Evolutionary conservation across 1,140 invertebrate genomes (phyloP), one percentile per base, ranked within the genome.

Genomic region (Trachymyrmex septentrionalis): DNA sequence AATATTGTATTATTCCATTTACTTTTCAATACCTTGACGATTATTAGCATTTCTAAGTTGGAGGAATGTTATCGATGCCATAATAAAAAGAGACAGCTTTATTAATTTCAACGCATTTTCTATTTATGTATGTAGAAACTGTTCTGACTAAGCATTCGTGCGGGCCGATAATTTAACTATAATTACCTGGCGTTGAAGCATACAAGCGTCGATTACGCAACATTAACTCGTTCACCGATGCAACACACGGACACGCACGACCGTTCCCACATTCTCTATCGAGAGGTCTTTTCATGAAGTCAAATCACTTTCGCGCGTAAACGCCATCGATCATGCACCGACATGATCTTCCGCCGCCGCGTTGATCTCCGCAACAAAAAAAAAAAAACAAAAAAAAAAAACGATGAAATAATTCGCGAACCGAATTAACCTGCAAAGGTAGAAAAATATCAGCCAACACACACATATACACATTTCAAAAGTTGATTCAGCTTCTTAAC

Each of bases 271-370:
- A 84, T 84, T 84, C 80, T 30, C 69, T n/a, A 48, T 75, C 69
- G 34, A 69, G 21, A 34, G 24, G 38, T 82, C 55, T 82, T 73
- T 73, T 19, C n/a, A 61, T 63, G 19, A 75, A 84, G 55, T 75
- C 69, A 75, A 84, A 84, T 84, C 80, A 73, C 69, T 84, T 84
- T 84, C 69, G 55, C 80, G 59, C 69, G 57, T 84, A 84, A 84
- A 73, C 57, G n/a, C 44, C 80, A 84, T 84, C 80, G 69, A 82
- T 82, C 80, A 82, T 24, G 24, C 38, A 72, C 12, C 67, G 48
- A 38, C 55, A 19, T 55, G 38, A 75, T 61, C 80, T 84, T 75
- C 55, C 69, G 57, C 38, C 14, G 66, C 66, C 24, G 27, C 55
- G 57, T 82, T 61, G 27, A 84, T 73, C 27, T n/a, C 30, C 7